Evolutionary conservation across 2,888 invertebrate genomes (phyloP).

Genomic region (Lasioglossum zephyrum): DNA sequence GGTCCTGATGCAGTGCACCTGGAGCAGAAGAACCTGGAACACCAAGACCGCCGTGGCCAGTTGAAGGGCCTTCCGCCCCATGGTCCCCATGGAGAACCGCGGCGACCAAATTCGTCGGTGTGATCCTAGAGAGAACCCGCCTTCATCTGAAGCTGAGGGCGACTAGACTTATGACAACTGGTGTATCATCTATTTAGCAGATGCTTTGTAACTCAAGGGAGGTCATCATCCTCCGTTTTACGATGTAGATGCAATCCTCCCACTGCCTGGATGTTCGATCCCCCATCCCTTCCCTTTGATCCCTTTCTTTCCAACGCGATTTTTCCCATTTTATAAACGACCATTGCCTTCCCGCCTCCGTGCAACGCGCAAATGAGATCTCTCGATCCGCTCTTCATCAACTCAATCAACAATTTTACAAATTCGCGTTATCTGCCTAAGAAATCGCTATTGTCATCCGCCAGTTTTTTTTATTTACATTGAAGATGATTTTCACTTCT

Average conservation of each 20-base stretch:
- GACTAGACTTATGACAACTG: conserved; percentile 75
- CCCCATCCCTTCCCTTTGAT: conserved; percentile 58
- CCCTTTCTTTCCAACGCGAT: conserved; percentile 44
- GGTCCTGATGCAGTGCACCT: conserved; percentile 60
- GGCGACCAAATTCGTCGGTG: conserved; percentile 31
- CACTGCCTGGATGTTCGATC: conserved; percentile 55
- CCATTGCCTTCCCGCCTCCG: neutral
- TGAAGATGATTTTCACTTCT: neutral
- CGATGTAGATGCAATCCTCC: conserved; percentile 65
- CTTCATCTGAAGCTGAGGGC: conserved; percentile 75
- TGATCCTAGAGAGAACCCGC: conserved; percentile 67
- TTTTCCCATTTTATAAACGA: conserved; percentile 1
- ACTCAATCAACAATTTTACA: neutral
- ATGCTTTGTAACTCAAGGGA: conserved; percentile 75
- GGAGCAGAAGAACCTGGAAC: conserved; percentile 61
- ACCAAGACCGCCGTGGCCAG: conserved; percentile 64
- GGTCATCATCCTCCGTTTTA: conserved; percentile 79
- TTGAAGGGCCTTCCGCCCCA: conserved; percentile 58
- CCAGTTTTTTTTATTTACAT: neutral
- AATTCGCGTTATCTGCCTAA: neutral
- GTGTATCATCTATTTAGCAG: conserved; percentile 79
- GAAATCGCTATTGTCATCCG: neutral
- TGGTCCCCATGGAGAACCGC: conserved; percentile 57
- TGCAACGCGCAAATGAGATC: neutral
- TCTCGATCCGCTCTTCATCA: neutral